Evolutionary conservation across 2,113 vertebrate species (phyloP), one percentile per base, ranked within the genome.

Genomic region (Australoheros scitulus): DNA sequence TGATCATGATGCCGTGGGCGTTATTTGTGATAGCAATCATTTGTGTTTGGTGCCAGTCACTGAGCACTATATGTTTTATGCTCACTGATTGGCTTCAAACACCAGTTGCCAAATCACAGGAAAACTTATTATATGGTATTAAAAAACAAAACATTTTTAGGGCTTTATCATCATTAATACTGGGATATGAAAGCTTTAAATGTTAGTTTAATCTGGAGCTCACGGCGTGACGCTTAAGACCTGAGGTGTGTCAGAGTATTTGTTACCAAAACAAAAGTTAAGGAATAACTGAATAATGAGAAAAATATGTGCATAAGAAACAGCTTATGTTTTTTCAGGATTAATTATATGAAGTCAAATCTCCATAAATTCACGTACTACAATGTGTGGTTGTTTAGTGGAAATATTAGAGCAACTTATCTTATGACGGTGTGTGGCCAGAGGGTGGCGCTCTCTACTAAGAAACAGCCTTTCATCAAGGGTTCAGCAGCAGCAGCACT

Each of bases 391-490:
- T 56, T 38, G 17, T 26, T 50, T 11, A 26, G 6, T 65, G 29
- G 26, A 61, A 24, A 34, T 56, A 14, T 29, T 4, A 7, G 2
- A 55, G 60, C 32, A 0, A 43, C 50, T 5, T 1, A 10, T 52
- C 29, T n/a, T 55, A 32, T 86, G 26, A 55, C 61, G 0, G 7
- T 1, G 0, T 0, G 0, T 41, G 75, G 80, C 29, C 96, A 93
- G 89, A 88, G 56, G 95, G 92, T 90, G 95, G 94, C 92, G 93
- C 94, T 95, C 70, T 95, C 24, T 79, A 92, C 94, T 61, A 91
- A 92, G 59, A 76, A 90, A 96, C 88, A 61, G 79, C 1, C 24
- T 60, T 24, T 52, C 38, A 4, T 26, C 1, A 11, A 41, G n/a
- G 20, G 36, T 61, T 43, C 38, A 29, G 29, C 61, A 60, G 29